phyloP scores from a whole-genome alignment of 2,888 invertebrate species.

The Odontothrips loti region DNA sequence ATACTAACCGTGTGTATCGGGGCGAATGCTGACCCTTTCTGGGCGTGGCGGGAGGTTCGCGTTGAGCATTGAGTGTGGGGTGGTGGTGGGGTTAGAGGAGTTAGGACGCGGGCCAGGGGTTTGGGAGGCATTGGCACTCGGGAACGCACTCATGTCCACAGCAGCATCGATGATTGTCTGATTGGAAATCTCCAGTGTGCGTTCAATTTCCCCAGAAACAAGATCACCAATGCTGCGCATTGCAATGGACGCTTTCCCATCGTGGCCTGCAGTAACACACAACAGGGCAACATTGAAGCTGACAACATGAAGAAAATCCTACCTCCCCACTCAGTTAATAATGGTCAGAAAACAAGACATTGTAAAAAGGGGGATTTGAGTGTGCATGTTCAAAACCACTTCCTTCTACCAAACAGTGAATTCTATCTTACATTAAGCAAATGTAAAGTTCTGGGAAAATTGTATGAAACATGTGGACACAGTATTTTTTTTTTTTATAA shows the following conservation, averaged over 20 bases:
- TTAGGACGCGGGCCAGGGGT: not conserved
- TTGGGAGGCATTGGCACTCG: conserved; percentile 36
- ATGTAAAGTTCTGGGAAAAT: too few relatives aligned
- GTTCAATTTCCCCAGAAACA: conserved; percentile 83
- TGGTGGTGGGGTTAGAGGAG: conserved; percentile 45
- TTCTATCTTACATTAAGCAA: too few relatives aligned
- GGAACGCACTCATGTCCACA: conserved; percentile 73
- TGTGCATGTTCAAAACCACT: not conserved
- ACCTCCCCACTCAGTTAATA: not conserved
- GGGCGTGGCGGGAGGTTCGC: conserved; percentile 55
- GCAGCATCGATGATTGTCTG: conserved; percentile 79
- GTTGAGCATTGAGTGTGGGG: conserved; percentile 52
- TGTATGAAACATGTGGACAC: too few relatives aligned
- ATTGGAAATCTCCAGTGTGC: conserved; percentile 82
- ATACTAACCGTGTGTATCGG: conserved; percentile 19
- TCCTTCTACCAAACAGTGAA: conserved; percentile 7
- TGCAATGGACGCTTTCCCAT: conserved; percentile 49
- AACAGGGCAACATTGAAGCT: not conserved
- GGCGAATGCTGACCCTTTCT: conserved; percentile 55
- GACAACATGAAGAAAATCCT: not conserved
- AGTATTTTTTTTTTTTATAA: too few relatives aligned
- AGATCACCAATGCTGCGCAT: conserved; percentile 82
- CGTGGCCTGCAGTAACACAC: conserved; percentile 31
- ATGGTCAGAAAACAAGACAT: not conserved
- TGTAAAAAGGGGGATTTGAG: not conserved